A percentile compares a stretch with the other conserved stretches of the same genome.
phyloP scores from a whole-genome alignment of 1,140 invertebrate genomes.

The Hyposmocoma kahamanoa region DNA sequence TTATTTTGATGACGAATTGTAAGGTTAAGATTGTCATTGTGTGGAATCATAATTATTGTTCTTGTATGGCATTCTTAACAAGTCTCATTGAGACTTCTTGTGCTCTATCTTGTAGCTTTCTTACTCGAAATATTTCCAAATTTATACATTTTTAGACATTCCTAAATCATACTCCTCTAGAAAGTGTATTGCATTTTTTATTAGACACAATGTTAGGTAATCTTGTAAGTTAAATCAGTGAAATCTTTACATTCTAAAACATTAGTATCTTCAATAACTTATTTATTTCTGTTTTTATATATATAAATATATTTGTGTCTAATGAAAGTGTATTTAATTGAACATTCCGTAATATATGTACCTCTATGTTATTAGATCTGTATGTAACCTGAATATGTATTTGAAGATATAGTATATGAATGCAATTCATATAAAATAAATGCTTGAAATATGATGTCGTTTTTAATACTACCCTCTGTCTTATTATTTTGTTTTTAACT shows the following conservation, averaged over 20 bases:
- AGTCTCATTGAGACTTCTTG: too few relatives aligned
- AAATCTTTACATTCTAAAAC: too few relatives aligned
- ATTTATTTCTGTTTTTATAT: background rate
- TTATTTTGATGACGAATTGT: constrained; percentile 84
- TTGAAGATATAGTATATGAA: constrained; percentile 35
- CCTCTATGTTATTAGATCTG: background rate
- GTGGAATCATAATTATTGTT: background rate
- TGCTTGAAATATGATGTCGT: constrained; percentile 42
- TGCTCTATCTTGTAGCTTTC: constrained; percentile 27
- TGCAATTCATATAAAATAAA: constrained; percentile 70
- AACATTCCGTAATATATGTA: background rate
- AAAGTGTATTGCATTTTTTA: too few relatives aligned
- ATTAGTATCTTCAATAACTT: background rate
- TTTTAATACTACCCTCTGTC: constrained; percentile 32
- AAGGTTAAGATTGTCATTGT: constrained; percentile 10
- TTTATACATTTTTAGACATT: too few relatives aligned
- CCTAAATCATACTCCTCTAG: too few relatives aligned
- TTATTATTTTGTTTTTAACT: constrained; percentile 21
- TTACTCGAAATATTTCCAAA: constrained; percentile 25
- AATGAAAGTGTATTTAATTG: background rate
- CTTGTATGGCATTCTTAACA: too few relatives aligned
- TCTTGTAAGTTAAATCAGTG: too few relatives aligned
- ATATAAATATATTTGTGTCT: background rate
- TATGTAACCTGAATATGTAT: background rate
- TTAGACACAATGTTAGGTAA: background rate